A percentile compares a stretch with the other conserved stretches of the same genome.
Evolutionary conservation across 2,888 invertebrate genomes (phyloP).

Genomic region (Miltochrista miniata): DNA sequence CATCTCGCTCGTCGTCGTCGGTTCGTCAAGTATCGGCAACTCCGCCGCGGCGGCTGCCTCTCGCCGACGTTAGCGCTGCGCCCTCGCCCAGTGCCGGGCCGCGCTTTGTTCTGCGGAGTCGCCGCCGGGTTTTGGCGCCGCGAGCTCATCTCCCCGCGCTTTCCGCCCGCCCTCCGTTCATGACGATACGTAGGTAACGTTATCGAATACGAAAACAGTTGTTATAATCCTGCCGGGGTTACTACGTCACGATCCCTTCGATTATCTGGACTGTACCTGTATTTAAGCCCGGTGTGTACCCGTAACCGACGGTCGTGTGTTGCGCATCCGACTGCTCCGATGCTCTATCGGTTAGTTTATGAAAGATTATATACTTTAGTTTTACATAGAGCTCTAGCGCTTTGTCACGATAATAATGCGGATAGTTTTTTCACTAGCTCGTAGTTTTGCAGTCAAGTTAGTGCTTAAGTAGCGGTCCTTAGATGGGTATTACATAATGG

Average conservation of each 20-base stretch:
- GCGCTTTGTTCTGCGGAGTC: constrained; percentile 53
- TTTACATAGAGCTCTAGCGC: constrained; percentile 29
- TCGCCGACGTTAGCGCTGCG: constrained; percentile 17
- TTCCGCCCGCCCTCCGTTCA: constrained; percentile 51
- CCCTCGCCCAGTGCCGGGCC: constrained; percentile 44
- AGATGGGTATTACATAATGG: constrained; percentile 57
- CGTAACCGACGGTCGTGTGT: constrained; percentile 68
- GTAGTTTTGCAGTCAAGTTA: constrained; percentile 35
- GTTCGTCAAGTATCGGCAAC: constrained; percentile 58
- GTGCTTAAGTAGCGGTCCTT: constrained; percentile 38
- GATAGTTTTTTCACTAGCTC: constrained; percentile 27
- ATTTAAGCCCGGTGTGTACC: constrained; percentile 50
- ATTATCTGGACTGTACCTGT: constrained; percentile 49
- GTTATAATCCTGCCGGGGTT: constrained; percentile 49
- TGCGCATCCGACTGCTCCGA: constrained; percentile 78
- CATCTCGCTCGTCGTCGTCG: constrained; percentile 50
- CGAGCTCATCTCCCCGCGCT: constrained; percentile 36
- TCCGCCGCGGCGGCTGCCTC: constrained; percentile 27
- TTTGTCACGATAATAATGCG: constrained; percentile 21
- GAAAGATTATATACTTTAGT: constrained; percentile 27
- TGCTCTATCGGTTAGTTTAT: constrained; percentile 75
- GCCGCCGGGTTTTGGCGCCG: constrained; percentile 46
- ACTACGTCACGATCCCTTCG: constrained; percentile 42
- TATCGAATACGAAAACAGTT: constrained; percentile 56
- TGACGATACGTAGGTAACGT: constrained; percentile 68